Conservation (phyloP, 2,113 vertebrate genomes). For the Gorsachius goisagi region DNA sequence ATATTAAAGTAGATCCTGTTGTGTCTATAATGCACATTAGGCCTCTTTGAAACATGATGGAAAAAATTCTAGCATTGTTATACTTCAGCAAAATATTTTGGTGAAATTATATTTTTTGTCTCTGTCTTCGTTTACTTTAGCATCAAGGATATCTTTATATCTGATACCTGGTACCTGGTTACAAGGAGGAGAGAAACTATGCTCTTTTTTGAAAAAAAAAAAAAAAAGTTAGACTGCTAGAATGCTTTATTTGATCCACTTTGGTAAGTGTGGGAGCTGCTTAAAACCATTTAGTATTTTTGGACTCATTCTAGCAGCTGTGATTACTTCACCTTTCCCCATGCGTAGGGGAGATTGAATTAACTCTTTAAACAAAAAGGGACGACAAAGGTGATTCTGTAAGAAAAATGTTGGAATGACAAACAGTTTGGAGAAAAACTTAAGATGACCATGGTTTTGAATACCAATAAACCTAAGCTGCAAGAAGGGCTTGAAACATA, state of each 20-base stretch:
- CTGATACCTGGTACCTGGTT: background rate
- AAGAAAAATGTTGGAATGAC: background rate
- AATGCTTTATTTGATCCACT: background rate
- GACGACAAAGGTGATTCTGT: background rate
- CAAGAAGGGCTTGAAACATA: background rate
- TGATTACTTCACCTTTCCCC: background rate
- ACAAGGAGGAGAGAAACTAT: background rate
- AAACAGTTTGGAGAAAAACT: background rate
- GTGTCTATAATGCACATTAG: background rate
- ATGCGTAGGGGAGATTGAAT: background rate
- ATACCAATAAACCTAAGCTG: background rate
- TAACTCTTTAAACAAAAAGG: background rate
- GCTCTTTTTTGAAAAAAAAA: background rate
- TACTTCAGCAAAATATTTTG: background rate
- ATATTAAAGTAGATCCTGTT: background rate
- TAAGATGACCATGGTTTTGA: background rate
- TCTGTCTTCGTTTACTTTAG: background rate
- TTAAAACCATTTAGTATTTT: background rate
- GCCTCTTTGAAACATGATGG: background rate
- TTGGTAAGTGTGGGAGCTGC: background rate
- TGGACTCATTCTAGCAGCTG: background rate
- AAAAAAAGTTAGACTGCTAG: background rate
- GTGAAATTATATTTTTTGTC: background rate
- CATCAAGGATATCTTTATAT: background rate
- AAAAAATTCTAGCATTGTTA: background rate